Conservation (phyloP, 2,888 invertebrate species). For the Lycophotia porphyrea region DNA sequence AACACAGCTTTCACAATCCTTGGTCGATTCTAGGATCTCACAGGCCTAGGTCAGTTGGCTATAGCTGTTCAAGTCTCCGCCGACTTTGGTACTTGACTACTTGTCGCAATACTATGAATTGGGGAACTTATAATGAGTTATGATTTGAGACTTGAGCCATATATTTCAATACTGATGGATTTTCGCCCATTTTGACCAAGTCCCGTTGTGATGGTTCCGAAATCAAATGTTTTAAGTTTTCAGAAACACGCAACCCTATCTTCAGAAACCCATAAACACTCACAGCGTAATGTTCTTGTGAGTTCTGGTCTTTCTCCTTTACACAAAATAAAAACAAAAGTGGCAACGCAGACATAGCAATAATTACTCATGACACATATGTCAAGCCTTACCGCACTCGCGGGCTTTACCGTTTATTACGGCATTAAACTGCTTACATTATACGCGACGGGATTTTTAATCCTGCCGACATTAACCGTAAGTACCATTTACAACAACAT, state of each 20-base stretch:
- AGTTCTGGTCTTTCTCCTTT: slow-evolving; percentile 9
- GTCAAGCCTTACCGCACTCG: slow-evolving; percentile 55
- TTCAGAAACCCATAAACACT: background rate
- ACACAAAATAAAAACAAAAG: slow-evolving; percentile 52
- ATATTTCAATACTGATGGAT: background rate
- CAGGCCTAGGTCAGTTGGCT: background rate
- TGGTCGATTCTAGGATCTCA: background rate
- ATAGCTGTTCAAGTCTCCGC: background rate
- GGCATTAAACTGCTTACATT: slow-evolving; percentile 68
- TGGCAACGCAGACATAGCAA: slow-evolving; percentile 36
- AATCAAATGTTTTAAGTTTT: background rate
- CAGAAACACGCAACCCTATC: background rate
- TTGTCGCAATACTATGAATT: background rate
- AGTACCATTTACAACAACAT: slow-evolving; percentile 44
- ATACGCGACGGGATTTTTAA: slow-evolving; percentile 57
- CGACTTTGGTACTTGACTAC: background rate
- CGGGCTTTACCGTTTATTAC: slow-evolving; percentile 54
- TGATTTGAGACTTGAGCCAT: background rate
- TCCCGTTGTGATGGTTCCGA: background rate
- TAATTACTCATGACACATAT: slow-evolving; percentile 53
- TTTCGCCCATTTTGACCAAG: background rate
- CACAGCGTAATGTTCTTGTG: background rate
- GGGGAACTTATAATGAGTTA: background rate
- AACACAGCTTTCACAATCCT: too few relatives aligned
- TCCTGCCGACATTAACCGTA: slow-evolving; percentile 47